Percentiles rank a stretch among this genome's conserved stretches.
These are phyloP conservation scores for Diacarnus erythraeanus DNA, from an alignment of 37 sponge, comb jelly and placozoan species.

Conservation along the genomic window DNA sequence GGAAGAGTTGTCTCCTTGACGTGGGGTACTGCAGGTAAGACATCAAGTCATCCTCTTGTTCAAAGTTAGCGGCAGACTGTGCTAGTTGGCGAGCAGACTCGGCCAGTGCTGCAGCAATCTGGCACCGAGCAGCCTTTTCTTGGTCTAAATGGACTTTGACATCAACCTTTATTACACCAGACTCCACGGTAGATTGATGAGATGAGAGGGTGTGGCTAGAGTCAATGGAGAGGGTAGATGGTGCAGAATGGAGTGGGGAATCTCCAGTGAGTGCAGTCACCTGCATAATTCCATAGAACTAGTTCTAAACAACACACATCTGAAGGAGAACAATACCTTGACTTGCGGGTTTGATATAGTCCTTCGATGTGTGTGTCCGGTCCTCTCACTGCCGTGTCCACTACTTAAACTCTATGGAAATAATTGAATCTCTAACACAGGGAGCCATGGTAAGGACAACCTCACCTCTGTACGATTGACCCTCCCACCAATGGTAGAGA, in stretches of 20 bases:
- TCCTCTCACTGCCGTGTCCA: not conserved
- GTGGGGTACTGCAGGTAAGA: not conserved
- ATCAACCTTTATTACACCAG: constrained; percentile 30
- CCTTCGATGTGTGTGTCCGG: constrained; percentile 6
- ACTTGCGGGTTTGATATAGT: constrained; percentile 15
- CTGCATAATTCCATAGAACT: not conserved
- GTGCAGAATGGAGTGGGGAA: constrained; percentile 15
- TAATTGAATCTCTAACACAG: not conserved
- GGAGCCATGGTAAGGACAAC: not conserved
- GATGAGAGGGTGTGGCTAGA: constrained; percentile 37
- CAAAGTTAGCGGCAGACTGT: constrained; percentile 72
- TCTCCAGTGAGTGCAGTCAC: constrained; percentile 1
- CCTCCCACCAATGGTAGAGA: not conserved
- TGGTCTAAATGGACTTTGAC: constrained; percentile 53
- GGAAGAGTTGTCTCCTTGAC: not conserved
- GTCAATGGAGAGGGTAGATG: constrained; percentile 29
- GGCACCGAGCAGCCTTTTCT: constrained; percentile 26
- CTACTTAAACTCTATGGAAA: constrained; percentile 3
- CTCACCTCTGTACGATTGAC: constrained; percentile 15
- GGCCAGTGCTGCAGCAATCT: constrained; percentile 72
- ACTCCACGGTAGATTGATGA: not conserved
- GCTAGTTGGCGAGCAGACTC: constrained; percentile 81
- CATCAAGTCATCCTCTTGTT: constrained; percentile 23
- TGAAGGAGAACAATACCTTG: not conserved
- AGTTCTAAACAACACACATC: not conserved